Conservation (phyloP, 2,888 invertebrate species). For the Masnerella sp. region DNA sequence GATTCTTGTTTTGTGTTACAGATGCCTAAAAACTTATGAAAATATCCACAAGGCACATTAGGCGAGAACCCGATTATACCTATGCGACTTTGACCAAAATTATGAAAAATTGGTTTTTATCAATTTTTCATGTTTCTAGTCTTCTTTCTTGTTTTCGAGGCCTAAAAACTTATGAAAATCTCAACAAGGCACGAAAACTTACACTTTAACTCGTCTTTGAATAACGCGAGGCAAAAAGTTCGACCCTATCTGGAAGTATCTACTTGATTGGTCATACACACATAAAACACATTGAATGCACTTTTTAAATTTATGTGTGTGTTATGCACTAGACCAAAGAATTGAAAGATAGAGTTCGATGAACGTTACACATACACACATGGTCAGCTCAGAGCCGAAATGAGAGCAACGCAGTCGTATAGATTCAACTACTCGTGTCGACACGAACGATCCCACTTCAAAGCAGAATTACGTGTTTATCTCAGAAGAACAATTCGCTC, state of each 20-base stretch:
- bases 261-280: slow-evolving; percentile 37
- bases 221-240: slow-evolving; percentile 18
- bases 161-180: no score
- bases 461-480: slow-evolving; percentile 34
- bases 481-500: slow-evolving; percentile 34
- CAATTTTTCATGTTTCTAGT: no score
- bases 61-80: no score
- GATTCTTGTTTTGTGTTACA: no score
- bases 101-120: no score
- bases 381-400: slow-evolving; percentile 27
- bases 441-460: slow-evolving; percentile 48
- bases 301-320: slow-evolving; percentile 40
- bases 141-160: no score
- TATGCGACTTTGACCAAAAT: no score
- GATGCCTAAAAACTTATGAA: no score
- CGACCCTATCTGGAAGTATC: slow-evolving; percentile 17
- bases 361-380: slow-evolving; percentile 34
- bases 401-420: slow-evolving; percentile 38
- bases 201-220: slow-evolving; percentile 14
- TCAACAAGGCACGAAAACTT: slow-evolving; percentile 20
- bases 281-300: slow-evolving; percentile 21
- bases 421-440: slow-evolving; percentile 39
- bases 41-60: no score
- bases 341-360: slow-evolving; percentile 51
- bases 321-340: slow-evolving; percentile 49